Base-by-base conservation (phyloP, 2,797 vertebrate genomes). In the Novumbra hubbsi region DNA sequence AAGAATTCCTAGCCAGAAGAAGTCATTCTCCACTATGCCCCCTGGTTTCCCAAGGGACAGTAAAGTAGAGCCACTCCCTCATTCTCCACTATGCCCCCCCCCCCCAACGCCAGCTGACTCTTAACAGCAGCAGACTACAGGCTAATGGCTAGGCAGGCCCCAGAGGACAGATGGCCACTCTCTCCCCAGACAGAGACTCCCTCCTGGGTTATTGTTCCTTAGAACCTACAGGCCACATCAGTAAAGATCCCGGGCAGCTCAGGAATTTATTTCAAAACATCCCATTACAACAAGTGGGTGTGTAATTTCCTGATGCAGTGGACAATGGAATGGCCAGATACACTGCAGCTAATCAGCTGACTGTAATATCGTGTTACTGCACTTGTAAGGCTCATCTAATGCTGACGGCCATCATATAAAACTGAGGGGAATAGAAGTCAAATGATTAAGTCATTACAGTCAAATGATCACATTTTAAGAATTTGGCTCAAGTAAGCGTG, bases 191-290 rank as follows among this genome's bases (percentile, higher is more conserved):
- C 57, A 55, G 82, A 12, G 78, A n/a, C 82, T 82, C 77, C 86
- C 86, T 82, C 79, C 83, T 80, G 84, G 78, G 77, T 72, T 9
- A 75, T 28, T 75, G 78, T 78, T 84, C 81, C 76, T 0, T 65
- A 17, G 49, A 67, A 67, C 64, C 41, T 79, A 79, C 82, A 73
- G 76, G 64, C 62, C 80, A 79, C 78, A 78, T 78, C 82, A 72
- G 77, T 48, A 45, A 34, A 57, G 70, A 63, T 16, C 34, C 55
- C 45, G 57, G 19, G 70, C 57, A 11, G 50, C 69, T 52, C 11
- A 55, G 50, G 69, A 19, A 71, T 15, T 30, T 50, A 45, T 69
- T 70, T 27, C 27, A 32, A 34, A 34, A 66, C 64, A 66, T 38
- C 30, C 32, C 28, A 1, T 32, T 32, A 66, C n/a, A 34, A 34